Conservation (phyloP, 2,113 vertebrate genomes). For the Amblyopsis rosae region DNA sequence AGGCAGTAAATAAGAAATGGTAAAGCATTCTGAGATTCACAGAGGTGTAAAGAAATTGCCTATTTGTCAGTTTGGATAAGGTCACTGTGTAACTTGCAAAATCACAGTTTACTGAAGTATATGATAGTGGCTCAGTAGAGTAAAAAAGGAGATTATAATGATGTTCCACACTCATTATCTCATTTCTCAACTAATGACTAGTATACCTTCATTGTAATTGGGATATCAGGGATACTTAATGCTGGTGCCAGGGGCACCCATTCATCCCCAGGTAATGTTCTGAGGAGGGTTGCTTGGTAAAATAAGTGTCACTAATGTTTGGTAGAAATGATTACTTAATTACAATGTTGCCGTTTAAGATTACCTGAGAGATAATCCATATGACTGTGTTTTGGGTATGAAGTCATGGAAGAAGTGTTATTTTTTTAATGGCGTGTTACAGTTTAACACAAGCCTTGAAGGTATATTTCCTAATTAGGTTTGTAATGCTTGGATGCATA, state of each 20-base stretch:
- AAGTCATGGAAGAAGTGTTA: slow-evolving; percentile 25
- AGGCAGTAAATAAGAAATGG: slow-evolving; percentile 61
- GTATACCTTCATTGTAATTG: slow-evolving; percentile 39
- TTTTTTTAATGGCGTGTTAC: slow-evolving; percentile 7
- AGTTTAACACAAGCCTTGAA: background rate
- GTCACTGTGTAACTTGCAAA: slow-evolving; percentile 62
- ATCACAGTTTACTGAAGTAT: slow-evolving; percentile 52
- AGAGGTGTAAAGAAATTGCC: slow-evolving; percentile 58
- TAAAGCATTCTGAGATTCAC: slow-evolving; percentile 42
- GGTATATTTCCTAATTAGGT: slow-evolving; percentile 46
- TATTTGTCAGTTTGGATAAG: slow-evolving; percentile 74
- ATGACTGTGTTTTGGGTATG: slow-evolving; percentile 9
- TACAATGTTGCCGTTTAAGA: background rate
- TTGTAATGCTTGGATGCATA: slow-evolving; percentile 30
- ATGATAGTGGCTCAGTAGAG: slow-evolving; percentile 28
- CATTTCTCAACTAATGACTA: slow-evolving; percentile 44
- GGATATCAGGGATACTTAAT: slow-evolving; percentile 2
- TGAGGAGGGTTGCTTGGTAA: background rate
- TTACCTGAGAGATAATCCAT: slow-evolving; percentile 16
- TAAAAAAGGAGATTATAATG: slow-evolving; percentile 35
- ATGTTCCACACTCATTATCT: slow-evolving; percentile 40
- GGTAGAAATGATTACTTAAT: slow-evolving; percentile 20
- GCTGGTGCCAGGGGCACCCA: slow-evolving; percentile 26
- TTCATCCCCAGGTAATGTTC: slow-evolving; percentile 9
- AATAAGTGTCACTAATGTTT: slow-evolving; percentile 4